Percentiles rank a stretch among this genome's conserved stretches.
Evolutionary conservation across 1,140 invertebrate genomes (phyloP).

Genomic region (Ridgeia piscesae): DNA sequence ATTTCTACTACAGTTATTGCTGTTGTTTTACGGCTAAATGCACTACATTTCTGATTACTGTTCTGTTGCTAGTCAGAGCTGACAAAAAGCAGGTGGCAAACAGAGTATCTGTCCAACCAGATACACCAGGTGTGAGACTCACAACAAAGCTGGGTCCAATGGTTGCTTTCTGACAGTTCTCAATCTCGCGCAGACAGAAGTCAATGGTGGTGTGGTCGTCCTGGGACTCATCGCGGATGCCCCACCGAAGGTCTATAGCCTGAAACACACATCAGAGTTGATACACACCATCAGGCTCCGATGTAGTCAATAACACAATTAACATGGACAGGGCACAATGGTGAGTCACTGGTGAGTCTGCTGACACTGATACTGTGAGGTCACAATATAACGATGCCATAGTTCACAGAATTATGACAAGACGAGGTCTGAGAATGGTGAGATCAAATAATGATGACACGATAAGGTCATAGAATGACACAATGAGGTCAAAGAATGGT

Average conservation of each 20-base stretch:
- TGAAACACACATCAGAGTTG: constrained; percentile 5
- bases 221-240: constrained; percentile 30
- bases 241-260: constrained; percentile 35
- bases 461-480: no score
- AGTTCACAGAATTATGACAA: no score
- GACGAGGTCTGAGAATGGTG: no score
- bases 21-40: not conserved
- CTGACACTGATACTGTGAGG: no score
- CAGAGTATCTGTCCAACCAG: not conserved
- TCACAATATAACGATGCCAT: no score
- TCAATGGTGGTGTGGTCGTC: constrained; percentile 28
- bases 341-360: no score
- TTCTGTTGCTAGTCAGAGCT: not conserved
- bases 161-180: constrained; percentile 26
- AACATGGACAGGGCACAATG: not conserved
- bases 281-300: not conserved
- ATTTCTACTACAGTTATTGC: not conserved
- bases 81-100: not conserved
- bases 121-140: not conserved
- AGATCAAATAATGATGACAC: no score
- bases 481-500: no score
- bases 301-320: not conserved
- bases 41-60: not conserved
- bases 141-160: constrained; percentile 32
- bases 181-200: constrained; percentile 27